These are phyloP conservation scores for Antitype chi DNA, from an alignment of 2,888 invertebrate genomes.

Conservation along the genomic window DNA sequence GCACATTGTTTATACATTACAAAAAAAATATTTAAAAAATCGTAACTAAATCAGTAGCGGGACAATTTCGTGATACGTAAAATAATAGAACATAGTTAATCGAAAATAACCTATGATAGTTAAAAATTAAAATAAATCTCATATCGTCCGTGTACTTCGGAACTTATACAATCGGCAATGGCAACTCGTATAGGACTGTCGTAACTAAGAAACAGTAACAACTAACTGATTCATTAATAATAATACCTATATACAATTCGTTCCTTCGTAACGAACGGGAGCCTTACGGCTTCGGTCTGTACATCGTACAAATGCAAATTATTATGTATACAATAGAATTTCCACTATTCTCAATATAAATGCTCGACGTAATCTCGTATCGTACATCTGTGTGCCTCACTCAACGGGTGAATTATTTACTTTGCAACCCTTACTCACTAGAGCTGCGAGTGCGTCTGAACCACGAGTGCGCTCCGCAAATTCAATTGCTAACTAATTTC, in stretches of 20 bases:
- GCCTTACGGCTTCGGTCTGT: conserved; percentile 57
- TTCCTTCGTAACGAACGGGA: conserved; percentile 63
- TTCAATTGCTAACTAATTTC: conserved; percentile 22
- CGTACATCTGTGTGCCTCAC: conserved; percentile 84
- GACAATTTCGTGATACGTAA: conserved; percentile 80
- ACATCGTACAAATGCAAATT: conserved; percentile 78
- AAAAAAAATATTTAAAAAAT: conserved; percentile 75
- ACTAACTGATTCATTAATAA: conserved; percentile 68
- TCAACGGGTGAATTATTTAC: conserved; percentile 86
- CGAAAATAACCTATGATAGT: conserved; percentile 77
- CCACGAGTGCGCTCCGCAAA: conserved; percentile 39
- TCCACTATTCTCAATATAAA: conserved; percentile 79
- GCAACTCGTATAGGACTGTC: conserved; percentile 82
- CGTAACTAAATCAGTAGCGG: conserved; percentile 79
- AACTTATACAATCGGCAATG: conserved; percentile 77
- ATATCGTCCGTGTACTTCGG: conserved; percentile 72
- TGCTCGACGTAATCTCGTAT: conserved; percentile 79
- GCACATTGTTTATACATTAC: conserved; percentile 88
- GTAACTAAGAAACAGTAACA: conserved; percentile 75
- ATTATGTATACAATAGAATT: conserved; percentile 78
- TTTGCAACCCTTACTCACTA: conserved; percentile 64
- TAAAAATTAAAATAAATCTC: conserved; percentile 83
- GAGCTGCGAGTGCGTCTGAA: conserved; percentile 52
- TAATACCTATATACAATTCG: conserved; percentile 67
- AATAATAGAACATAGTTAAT: conserved; percentile 77